These are phyloP conservation scores for Cyphotilapia sp. DNA, from an alignment of 2,113 vertebrate genomes.

Conservation along the genomic window DNA sequence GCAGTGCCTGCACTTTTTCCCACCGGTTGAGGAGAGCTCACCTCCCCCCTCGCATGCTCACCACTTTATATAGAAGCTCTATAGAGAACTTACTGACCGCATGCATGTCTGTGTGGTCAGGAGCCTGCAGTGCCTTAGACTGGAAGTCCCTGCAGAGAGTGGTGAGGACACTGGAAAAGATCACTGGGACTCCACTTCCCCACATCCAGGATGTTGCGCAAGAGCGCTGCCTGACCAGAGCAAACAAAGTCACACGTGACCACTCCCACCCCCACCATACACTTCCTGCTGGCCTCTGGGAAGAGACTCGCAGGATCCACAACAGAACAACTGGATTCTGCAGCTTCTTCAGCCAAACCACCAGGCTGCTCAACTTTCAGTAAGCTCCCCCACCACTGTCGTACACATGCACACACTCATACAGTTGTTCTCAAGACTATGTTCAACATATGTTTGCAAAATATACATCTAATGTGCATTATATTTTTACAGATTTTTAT, in stretches of 20 bases:
- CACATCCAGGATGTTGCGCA: not conserved
- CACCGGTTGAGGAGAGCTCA: not conserved
- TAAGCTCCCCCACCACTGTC: not conserved
- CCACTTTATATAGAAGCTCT: not conserved
- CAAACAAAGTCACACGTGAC: not conserved
- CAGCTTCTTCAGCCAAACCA: not conserved
- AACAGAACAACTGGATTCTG: not conserved
- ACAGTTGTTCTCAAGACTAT: not conserved
- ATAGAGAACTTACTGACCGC: not conserved
- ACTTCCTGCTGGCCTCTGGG: not conserved
- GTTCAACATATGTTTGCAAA: not conserved
- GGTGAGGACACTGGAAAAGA: not conserved
- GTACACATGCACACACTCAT: not conserved
- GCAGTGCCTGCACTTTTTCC: not conserved
- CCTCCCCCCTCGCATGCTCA: not conserved
- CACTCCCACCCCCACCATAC: not conserved
- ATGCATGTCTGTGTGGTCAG: not conserved
- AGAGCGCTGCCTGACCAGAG: not conserved
- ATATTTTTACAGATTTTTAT: not conserved
- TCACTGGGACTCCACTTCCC: not conserved
- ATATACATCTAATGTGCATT: not conserved
- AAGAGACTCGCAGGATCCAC: not conserved
- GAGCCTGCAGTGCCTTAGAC: not conserved
- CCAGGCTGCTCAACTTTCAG: not conserved
- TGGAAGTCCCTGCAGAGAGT: not conserved